Conservation (phyloP, 2,888 invertebrate genomes). For the Creontiades dilutus region DNA sequence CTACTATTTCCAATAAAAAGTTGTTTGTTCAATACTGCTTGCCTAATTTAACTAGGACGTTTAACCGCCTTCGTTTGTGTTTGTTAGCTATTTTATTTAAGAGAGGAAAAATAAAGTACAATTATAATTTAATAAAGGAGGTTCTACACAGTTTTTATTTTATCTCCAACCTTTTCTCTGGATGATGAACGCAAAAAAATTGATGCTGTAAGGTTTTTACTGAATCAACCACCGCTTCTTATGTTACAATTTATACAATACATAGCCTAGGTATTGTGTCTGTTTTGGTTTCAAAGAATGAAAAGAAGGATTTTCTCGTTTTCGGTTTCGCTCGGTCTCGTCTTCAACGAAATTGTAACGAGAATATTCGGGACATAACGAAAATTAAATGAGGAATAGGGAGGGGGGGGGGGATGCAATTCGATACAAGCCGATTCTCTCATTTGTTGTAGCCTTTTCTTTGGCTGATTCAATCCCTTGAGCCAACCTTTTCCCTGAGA, state of each 20-base stretch:
- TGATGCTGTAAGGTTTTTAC: neutral
- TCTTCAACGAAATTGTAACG: neutral
- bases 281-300: neutral
- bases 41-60: no score
- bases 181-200: neutral
- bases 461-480: neutral
- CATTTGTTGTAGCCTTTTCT: neutral
- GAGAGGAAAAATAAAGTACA: no score
- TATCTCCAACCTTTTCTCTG: neutral
- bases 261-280: neutral
- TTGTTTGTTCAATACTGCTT: no score
- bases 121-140: neutral
- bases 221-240: neutral
- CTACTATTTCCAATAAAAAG: no score
- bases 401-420: neutral
- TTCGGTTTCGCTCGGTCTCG: neutral
- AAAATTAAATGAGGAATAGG: neutral
- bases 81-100: no score
- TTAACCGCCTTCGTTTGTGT: no score
- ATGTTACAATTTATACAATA: neutral
- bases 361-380: constrained; percentile 17
- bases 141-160: neutral
- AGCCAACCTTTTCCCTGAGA: neutral
- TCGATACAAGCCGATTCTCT: constrained; percentile 39
- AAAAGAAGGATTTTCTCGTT: neutral